phyloP scores from a whole-genome alignment of 1,140 invertebrate genomes.

The Pogonus chalceus region DNA sequence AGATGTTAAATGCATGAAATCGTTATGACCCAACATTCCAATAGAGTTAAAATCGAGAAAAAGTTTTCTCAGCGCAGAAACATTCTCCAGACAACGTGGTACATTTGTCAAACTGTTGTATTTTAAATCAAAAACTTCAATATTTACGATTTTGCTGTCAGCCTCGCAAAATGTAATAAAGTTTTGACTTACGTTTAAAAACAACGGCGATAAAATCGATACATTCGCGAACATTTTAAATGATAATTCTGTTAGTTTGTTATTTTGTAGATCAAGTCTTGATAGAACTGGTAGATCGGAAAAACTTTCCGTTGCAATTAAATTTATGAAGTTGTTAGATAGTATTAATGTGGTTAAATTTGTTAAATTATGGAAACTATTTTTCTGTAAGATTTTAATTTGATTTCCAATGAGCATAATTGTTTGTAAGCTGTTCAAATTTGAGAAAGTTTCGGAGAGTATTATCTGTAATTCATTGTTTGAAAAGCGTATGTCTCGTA shows the following conservation, averaged over 20 bases:
- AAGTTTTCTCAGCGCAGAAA: slow-evolving; percentile 53
- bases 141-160: slow-evolving; percentile 41
- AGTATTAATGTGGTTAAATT: slow-evolving; percentile 59
- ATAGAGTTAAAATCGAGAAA: slow-evolving; percentile 67
- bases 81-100: slow-evolving; percentile 49
- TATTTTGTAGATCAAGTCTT: slow-evolving; percentile 61
- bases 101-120: slow-evolving; percentile 55
- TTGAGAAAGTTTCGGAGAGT: slow-evolving; percentile 50
- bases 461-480: slow-evolving; percentile 58
- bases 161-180: slow-evolving; percentile 49
- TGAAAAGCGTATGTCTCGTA: slow-evolving; percentile 66
- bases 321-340: slow-evolving; percentile 52
- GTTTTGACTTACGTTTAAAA: slow-evolving; percentile 60
- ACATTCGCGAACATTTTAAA: slow-evolving; percentile 56
- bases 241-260: slow-evolving; percentile 54
- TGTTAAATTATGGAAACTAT: slow-evolving; percentile 54
- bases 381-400: slow-evolving; percentile 44
- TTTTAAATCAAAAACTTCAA: slow-evolving; percentile 60
- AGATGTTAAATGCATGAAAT: slow-evolving; percentile 54
- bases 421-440: slow-evolving; percentile 53
- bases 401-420: slow-evolving; percentile 62
- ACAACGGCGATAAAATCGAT: slow-evolving; percentile 47
- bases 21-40: slow-evolving; percentile 53
- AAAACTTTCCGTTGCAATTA: slow-evolving; percentile 52
- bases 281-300: slow-evolving; percentile 54